phyloP scores from a whole-genome alignment of 2,888 invertebrate genomes.

The Cosmopolites sordidus region DNA sequence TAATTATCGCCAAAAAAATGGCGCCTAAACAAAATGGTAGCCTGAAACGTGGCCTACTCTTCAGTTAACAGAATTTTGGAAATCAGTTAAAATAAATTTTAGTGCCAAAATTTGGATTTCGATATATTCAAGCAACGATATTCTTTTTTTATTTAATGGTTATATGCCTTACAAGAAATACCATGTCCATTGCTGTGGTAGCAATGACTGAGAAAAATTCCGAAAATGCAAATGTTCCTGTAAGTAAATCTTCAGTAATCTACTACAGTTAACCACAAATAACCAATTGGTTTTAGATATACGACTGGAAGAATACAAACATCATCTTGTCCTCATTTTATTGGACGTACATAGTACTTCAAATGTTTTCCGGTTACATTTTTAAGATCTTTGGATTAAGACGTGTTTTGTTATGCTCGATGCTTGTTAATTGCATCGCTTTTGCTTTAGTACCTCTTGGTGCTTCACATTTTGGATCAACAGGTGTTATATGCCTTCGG shows the following conservation, averaged over 20 bases:
- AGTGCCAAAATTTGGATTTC: slow-evolving; percentile 10
- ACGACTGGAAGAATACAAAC: slow-evolving; percentile 23
- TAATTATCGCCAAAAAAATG: too few species aligned
- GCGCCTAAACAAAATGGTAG: too few species aligned
- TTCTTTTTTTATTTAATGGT: slow-evolving; percentile 21
- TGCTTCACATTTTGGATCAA: slow-evolving; percentile 19
- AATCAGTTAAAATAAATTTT: neutral
- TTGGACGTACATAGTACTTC: slow-evolving; percentile 26
- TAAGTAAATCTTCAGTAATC: slow-evolving; percentile 12
- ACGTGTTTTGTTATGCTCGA: slow-evolving; percentile 11
- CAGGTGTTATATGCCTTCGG: slow-evolving; percentile 22
- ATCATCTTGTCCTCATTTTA: slow-evolving; percentile 24
- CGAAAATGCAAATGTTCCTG: slow-evolving; percentile 12
- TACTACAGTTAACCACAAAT: too few species aligned
- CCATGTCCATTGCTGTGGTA: slow-evolving; percentile 24
- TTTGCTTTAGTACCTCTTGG: slow-evolving; percentile 21
- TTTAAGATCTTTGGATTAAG: slow-evolving; percentile 23
- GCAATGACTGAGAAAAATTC: slow-evolving; percentile 25
- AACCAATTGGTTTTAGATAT: slow-evolving; percentile 18
- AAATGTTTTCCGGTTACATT: slow-evolving; percentile 24
- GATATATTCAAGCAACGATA: slow-evolving; percentile 23
- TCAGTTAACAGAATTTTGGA: too few species aligned
- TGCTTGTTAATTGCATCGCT: slow-evolving; percentile 20
- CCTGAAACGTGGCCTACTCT: too few species aligned
- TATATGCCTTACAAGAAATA: slow-evolving; percentile 21